These are phyloP conservation scores for Amphilophus citrinellus DNA, from an alignment of 2,113 vertebrate species.

Conservation along the genomic window DNA sequence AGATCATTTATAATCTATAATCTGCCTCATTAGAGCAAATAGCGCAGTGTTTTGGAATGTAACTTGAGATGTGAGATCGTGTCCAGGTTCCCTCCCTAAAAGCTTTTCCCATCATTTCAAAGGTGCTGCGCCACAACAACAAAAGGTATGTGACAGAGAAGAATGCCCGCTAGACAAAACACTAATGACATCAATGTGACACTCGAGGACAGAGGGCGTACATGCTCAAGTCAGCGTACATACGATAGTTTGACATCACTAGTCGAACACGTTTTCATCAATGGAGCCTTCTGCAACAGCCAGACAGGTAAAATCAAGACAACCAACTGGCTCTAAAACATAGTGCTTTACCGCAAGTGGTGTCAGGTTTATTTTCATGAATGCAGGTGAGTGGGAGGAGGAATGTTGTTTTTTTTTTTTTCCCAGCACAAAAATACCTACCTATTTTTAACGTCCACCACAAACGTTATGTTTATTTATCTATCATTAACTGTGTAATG, in stretches of 20 bases:
- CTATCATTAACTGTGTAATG: conserved; percentile 13
- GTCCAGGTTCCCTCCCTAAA: conserved; percentile 9
- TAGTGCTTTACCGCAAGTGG: not conserved
- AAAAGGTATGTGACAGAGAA: conserved; percentile 24
- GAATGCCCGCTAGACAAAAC: conserved; percentile 50
- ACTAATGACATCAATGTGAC: conserved; percentile 61
- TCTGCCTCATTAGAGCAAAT: not conserved
- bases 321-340: not conserved
- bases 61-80: not conserved
- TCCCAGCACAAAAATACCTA: conserved; percentile 4
- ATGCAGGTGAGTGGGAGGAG: conserved; percentile 56
- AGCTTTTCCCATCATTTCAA: conserved; percentile 1
- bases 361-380: conserved; percentile 35
- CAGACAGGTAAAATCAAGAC: conserved; percentile 23
- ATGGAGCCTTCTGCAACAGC: not conserved
- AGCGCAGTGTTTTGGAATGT: not conserved
- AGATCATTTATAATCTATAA: not conserved
- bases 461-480: conserved; percentile 18
- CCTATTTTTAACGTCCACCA: conserved; percentile 9
- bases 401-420: conserved; percentile 27
- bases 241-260: conserved; percentile 12
- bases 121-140: not conserved
- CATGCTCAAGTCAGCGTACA: not conserved
- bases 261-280: conserved; percentile 48
- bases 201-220: conserved; percentile 21